Conservation (phyloP, 2,113 vertebrate genomes). For the Columba janthina region DNA sequence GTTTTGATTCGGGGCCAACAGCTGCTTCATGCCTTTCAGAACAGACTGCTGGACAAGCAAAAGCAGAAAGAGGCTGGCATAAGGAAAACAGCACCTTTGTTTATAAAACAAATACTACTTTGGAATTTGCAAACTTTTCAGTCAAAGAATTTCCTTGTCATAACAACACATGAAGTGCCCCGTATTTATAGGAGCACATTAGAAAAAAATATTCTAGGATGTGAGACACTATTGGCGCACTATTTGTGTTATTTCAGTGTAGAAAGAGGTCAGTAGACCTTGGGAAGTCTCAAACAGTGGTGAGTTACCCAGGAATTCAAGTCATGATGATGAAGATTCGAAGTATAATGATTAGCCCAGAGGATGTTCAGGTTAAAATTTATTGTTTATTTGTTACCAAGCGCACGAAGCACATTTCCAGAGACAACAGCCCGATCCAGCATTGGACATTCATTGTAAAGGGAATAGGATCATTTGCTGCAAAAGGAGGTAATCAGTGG, state of each 20-base stretch:
- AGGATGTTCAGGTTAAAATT: conserved; percentile 17
- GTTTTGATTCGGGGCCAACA: conserved; percentile 67
- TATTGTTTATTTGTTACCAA: conserved; percentile 29
- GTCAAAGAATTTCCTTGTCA: conserved; percentile 60
- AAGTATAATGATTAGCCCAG: not conserved
- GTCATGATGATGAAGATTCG: not conserved
- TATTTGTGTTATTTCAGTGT: not conserved
- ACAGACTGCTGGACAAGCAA: conserved; percentile 62
- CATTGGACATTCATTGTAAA: not conserved
- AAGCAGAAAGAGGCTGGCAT: conserved; percentile 53
- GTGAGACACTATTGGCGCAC: not conserved
- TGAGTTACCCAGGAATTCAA: not conserved
- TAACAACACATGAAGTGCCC: conserved; percentile 35
- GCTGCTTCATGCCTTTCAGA: conserved; percentile 71
- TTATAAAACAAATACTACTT: conserved; percentile 54
- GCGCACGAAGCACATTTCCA: not conserved
- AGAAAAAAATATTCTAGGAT: not conserved
- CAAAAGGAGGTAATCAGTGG: not conserved
- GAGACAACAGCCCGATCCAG: conserved; percentile 32
- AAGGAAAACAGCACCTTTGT: conserved; percentile 46
- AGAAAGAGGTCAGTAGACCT: not conserved
- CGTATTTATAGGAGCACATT: not conserved
- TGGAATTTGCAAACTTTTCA: conserved; percentile 47
- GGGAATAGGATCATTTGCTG: not conserved
- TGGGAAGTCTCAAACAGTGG: not conserved